Conservation (phyloP, 2,797 vertebrate genomes). For the Eulemur albifrons region DNA sequence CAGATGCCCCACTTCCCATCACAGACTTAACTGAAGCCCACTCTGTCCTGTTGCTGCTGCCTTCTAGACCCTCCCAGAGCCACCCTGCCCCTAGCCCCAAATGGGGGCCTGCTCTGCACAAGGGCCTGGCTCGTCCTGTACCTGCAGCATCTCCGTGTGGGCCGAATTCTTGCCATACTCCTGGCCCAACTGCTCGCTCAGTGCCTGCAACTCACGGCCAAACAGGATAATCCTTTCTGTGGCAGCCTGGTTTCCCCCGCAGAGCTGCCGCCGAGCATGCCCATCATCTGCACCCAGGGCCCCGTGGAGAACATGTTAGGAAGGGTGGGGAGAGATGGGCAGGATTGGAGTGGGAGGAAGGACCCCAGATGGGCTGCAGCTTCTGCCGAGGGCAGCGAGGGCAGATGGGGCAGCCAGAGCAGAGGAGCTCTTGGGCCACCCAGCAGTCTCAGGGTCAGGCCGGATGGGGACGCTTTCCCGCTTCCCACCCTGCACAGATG, state of each 20-base stretch:
- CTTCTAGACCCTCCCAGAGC: not conserved
- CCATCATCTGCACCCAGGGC: constrained; percentile 87
- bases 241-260: constrained; percentile 96
- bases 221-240: constrained; percentile 99
- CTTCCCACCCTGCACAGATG: not conserved
- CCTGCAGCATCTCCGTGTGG: constrained; percentile 98
- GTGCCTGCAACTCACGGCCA: constrained; percentile 94
- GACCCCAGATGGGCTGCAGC: not conserved
- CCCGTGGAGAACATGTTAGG: constrained; percentile 47
- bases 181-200: constrained; percentile 94
- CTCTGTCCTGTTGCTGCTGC: not conserved
- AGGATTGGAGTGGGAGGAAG: not conserved
- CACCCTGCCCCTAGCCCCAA: not conserved
- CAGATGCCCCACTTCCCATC: not conserved
- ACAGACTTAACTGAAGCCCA: not conserved
- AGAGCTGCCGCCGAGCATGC: constrained; percentile 93
- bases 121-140: constrained; percentile 71
- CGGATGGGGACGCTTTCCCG: not conserved
- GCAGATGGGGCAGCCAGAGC: not conserved
- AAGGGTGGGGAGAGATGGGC: not conserved
- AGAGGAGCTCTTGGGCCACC: not conserved
- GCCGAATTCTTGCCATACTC: constrained; percentile 95
- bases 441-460: not conserved
- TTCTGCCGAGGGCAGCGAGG: constrained; percentile 8
- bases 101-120: not conserved